Evolutionary conservation across 2,113 vertebrate species (phyloP), one percentile per base, ranked within the genome.

Genomic region (Pluvialis apricaria): DNA sequence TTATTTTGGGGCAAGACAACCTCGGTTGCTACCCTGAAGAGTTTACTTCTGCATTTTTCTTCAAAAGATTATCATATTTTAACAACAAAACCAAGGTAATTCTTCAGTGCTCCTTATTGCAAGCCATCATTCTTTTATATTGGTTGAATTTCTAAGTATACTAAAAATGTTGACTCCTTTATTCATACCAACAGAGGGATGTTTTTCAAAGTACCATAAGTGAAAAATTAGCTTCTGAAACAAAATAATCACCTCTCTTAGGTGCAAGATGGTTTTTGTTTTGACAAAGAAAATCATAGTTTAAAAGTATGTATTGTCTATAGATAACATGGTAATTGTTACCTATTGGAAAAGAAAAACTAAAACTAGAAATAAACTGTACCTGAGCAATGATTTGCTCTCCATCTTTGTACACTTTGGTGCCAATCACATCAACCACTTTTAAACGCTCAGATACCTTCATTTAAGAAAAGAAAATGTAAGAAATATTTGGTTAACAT

Each of bases 371-470:
- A 93, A 76, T 38, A 86, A 92, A 65, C 69, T 75, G 82, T 97
- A 99, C 99, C 99, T 99, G 99, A 98, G 99, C 99, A 97, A 99
- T 99, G 58, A 99, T 99, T 97, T 99, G 99, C 98, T 99, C 99
- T 94, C 98, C 98, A 72, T 99, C 98, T 64, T 91, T 98, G 97
- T 98, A 99, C 93, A 98, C 98, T 98, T 98, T 99, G 88, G 99
- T 99, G 91, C 99, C 99, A 92, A 99, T 98, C 76, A 99, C 99
- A 88, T 99, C 99, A 78, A 99, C 99, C 82, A 99, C 99, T 98
- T 99, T 99, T 98, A 99, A 99, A 94, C 99, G 99, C 97, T 99
- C 99, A 44, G 99, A 99, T 65, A 99, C 90, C 99, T 99, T 90
- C 40, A 88, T 95, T 88, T 94, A 66, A 82, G 95, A 73, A 97